Percentiles rank a stretch among this genome's conserved stretches.
Conservation (phyloP, 2,888 invertebrate genomes). For the Druceiella hillmani region DNA sequence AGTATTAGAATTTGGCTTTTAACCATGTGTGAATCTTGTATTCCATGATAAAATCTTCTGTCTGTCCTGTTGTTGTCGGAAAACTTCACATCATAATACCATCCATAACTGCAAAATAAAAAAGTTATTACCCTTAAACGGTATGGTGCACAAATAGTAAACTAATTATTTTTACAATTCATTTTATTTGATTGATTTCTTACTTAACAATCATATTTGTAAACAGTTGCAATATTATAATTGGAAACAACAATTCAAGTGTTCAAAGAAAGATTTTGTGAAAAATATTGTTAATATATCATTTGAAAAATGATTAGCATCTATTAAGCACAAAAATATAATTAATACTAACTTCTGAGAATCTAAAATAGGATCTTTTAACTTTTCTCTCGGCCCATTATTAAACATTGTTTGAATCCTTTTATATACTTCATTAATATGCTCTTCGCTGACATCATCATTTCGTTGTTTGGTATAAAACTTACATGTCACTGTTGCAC, state of each 20-base stretch:
- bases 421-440: conserved; percentile 21
- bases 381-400: conserved; percentile 30
- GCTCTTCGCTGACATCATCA: conserved; percentile 10
- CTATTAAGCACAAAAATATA: no score
- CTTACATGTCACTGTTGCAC: conserved; percentile 34
- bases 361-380: conserved; percentile 28
- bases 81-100: conserved; percentile 28
- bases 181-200: no score
- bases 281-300: no score
- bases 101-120: conserved; percentile 35
- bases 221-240: no score
- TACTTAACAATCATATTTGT: no score
- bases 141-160: no score
- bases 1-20: conserved; percentile 37
- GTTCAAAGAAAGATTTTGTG: no score
- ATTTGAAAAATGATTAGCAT: no score
- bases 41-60: conserved; percentile 37
- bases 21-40: conserved; percentile 45
- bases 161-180: no score
- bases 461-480: conserved; percentile 27
- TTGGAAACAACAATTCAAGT: no score
- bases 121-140: no score
- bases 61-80: conserved; percentile 28
- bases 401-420: conserved; percentile 30
- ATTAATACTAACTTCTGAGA: conserved; percentile 32